Conservation (phyloP, 2,113 vertebrate species). For the Bambusicola thoracicus region DNA sequence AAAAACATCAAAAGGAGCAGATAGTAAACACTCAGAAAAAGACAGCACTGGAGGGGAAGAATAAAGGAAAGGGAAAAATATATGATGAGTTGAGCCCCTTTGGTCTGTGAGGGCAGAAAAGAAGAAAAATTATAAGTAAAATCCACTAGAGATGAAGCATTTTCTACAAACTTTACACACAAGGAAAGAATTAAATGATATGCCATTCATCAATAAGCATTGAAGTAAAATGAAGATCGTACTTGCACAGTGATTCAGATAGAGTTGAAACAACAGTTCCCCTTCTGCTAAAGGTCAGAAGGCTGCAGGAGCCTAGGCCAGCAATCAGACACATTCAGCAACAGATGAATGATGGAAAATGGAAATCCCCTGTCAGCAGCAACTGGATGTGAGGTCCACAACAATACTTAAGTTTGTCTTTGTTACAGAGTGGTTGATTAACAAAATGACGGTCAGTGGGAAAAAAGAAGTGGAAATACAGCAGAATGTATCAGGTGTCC, state of each 20-base stretch:
- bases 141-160: background rate
- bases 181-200: background rate
- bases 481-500: background rate
- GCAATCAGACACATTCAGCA: slow-evolving; percentile 23
- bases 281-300: background rate
- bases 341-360: background rate
- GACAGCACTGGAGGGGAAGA: slow-evolving; percentile 15
- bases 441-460: background rate
- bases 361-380: background rate
- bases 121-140: slow-evolving; percentile 1
- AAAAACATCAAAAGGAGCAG: slow-evolving; percentile 26
- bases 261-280: background rate
- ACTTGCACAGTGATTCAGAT: background rate
- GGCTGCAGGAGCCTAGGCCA: background rate
- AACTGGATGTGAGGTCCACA: background rate
- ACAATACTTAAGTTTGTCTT: background rate
- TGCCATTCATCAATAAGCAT: background rate
- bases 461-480: background rate
- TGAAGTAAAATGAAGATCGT: background rate
- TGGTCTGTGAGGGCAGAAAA: background rate
- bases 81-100: background rate
- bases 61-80: slow-evolving; percentile 14
- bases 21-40: background rate
- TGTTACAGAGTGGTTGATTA: background rate
- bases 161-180: background rate